Conservation (phyloP, 2,113 vertebrate species). For the Pelusios castaneus region DNA sequence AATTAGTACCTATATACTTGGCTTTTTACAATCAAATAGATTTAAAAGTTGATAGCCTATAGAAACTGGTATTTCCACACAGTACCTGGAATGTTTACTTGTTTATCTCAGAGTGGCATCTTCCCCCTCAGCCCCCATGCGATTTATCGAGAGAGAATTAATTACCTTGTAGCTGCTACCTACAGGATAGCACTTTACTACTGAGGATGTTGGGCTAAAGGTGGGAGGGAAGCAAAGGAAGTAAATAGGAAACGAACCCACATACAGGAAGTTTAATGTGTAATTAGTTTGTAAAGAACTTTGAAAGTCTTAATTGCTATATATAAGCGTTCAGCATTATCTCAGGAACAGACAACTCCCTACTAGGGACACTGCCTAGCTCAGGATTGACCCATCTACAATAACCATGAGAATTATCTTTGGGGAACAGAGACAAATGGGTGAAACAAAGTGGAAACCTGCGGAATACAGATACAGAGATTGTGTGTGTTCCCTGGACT, state of each 20-base stretch:
- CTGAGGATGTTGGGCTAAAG: background rate
- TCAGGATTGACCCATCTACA: background rate
- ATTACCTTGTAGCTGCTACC: constrained; percentile 55
- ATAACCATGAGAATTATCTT: background rate
- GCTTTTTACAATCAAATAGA: background rate
- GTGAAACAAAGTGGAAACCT: background rate
- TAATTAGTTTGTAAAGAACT: background rate
- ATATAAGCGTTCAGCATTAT: background rate
- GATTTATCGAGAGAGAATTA: constrained; percentile 45
- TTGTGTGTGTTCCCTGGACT: background rate
- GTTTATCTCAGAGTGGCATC: constrained; percentile 10
- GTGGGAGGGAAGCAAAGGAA: background rate
- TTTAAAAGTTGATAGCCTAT: background rate
- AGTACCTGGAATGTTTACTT: background rate
- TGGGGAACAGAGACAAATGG: background rate
- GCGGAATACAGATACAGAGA: background rate
- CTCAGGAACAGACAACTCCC: background rate
- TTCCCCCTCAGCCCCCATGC: constrained; percentile 1
- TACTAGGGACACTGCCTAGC: background rate
- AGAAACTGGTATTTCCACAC: constrained; percentile 2
- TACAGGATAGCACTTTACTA: constrained; percentile 5
- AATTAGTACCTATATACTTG: background rate
- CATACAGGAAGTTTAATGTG: background rate
- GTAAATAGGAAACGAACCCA: background rate
- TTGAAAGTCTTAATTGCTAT: background rate